These are phyloP conservation scores for Myathropa florea DNA, from an alignment of 2,888 invertebrate species.

Conservation along the genomic window DNA sequence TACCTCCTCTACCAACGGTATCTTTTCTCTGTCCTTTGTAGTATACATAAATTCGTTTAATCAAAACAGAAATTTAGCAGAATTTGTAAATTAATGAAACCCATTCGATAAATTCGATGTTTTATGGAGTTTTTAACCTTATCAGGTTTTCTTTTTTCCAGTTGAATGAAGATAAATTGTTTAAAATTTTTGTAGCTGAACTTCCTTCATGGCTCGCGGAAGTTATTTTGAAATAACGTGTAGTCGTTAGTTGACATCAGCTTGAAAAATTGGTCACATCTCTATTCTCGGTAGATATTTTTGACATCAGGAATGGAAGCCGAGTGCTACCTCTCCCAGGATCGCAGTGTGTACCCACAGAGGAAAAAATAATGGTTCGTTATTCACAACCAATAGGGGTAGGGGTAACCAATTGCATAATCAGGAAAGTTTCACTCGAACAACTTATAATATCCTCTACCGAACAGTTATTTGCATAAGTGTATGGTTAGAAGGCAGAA, in stretches of 20 bases:
- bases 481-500: not conserved
- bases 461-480: not conserved
- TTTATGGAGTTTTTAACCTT: not conserved
- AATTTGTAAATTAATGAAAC: slow-evolving; percentile 22
- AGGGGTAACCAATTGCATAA: not conserved
- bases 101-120: not conserved
- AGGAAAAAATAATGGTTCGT: not conserved
- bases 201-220: not conserved
- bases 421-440: not conserved
- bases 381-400: not conserved
- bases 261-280: not conserved
- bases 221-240: not conserved
- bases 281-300: not conserved
- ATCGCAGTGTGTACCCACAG: no score
- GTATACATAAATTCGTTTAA: not conserved
- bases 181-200: not conserved
- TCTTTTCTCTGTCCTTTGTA: not conserved
- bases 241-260: not conserved
- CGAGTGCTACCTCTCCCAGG: not conserved
- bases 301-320: not conserved
- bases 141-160: no score
- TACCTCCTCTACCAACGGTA: not conserved
- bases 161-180: not conserved
- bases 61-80: slow-evolving; percentile 7
- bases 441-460: not conserved